Evolutionary conservation across 1,140 invertebrate species (phyloP).

Genomic region (Drosophila nasuta): DNA sequence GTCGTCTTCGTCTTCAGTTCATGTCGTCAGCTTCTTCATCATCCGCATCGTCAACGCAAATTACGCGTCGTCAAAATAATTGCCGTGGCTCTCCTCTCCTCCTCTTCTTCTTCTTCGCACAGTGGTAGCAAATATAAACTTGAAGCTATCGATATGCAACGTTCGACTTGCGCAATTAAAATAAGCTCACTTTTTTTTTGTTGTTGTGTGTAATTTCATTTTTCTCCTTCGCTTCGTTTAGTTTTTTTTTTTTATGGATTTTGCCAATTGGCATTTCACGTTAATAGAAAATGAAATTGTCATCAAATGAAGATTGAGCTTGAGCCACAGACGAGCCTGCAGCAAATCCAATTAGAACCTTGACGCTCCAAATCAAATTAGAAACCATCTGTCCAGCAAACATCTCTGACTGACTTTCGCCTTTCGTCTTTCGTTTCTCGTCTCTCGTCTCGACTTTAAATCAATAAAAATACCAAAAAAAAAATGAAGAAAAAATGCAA

Average conservation of each 20-base stretch:
- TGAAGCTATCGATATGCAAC: not conserved
- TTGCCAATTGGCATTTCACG: conserved; percentile 56
- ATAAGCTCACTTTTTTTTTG: conserved; percentile 49
- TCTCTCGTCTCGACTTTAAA: conserved; percentile 21
- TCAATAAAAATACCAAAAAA: conserved; percentile 29
- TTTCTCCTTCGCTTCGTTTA: conserved; percentile 3
- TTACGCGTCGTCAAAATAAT: conserved; percentile 82
- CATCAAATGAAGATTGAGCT: conserved; percentile 77
- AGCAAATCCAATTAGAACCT: conserved; percentile 60
- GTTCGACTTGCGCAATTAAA: conserved; percentile 62
- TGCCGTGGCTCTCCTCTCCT: conserved; percentile 63
- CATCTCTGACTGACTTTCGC: not conserved
- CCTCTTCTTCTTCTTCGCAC: conserved; percentile 29
- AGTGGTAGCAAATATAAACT: conserved; percentile 24
- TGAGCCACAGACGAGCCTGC: conserved; percentile 39
- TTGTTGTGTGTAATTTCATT: conserved; percentile 34
- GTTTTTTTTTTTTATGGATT: too few species aligned
- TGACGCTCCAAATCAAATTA: conserved; percentile 75
- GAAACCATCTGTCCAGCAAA: conserved; percentile 21
- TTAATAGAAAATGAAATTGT: conserved; percentile 81
- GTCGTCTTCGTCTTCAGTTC: conserved; percentile 28
- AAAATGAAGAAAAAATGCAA: not conserved
- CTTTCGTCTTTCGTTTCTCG: conserved; percentile 5
- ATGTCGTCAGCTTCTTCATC: conserved; percentile 56
- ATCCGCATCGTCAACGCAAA: conserved; percentile 75